phyloP scores from a whole-genome alignment of 2,113 vertebrate genomes.

The Gracilinanus agilis region DNA sequence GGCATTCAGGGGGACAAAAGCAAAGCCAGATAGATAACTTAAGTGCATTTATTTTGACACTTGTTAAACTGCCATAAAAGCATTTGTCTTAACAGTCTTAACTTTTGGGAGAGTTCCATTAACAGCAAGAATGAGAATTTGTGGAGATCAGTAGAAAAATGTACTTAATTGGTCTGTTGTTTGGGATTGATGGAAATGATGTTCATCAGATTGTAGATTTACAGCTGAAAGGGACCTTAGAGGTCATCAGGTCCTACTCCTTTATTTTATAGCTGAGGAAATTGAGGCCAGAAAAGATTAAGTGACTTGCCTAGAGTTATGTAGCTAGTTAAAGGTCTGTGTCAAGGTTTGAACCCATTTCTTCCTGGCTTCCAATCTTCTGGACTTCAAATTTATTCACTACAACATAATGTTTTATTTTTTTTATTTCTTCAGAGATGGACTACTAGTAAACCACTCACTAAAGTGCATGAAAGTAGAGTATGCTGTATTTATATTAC shows the following conservation, averaged over 20 bases:
- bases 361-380: neutral
- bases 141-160: neutral
- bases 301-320: neutral
- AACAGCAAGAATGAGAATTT: neutral
- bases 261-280: neutral
- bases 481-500: neutral
- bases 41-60: constrained; percentile 21
- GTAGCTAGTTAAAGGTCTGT: neutral
- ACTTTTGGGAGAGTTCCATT: constrained; percentile 3
- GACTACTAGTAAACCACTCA: neutral
- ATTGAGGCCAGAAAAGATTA: neutral
- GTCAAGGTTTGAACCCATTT: neutral
- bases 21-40: constrained; percentile 6
- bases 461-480: neutral
- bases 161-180: neutral
- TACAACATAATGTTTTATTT: neutral
- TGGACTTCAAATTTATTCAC: neutral
- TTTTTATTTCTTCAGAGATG: neutral
- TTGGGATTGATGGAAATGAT: neutral
- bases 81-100: constrained; percentile 24
- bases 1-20: neutral
- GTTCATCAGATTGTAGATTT: neutral
- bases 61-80: constrained; percentile 32
- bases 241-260: neutral
- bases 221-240: neutral